Evolutionary conservation across 2,113 vertebrate genomes (phyloP).

Genomic region (Zapornia atra): DNA sequence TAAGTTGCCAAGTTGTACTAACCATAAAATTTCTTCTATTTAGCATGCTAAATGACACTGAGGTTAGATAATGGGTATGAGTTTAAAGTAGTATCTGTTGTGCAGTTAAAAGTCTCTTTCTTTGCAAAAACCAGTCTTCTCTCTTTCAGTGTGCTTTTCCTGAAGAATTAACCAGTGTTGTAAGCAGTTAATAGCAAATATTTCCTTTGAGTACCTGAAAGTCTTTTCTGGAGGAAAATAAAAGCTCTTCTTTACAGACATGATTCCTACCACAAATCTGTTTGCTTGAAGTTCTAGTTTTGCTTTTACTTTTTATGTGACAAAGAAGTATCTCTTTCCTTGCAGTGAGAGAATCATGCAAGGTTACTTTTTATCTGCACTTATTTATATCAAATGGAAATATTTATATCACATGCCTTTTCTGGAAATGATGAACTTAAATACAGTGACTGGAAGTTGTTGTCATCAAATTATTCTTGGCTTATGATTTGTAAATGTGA

Average conservation of each 20-base stretch:
- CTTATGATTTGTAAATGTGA: background rate
- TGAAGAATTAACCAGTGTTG: background rate
- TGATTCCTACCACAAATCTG: background rate
- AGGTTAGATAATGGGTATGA: background rate
- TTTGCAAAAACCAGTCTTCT: background rate
- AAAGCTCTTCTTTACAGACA: background rate
- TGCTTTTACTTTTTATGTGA: background rate
- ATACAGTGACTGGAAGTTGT: background rate
- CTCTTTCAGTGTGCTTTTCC: background rate
- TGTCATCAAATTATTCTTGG: background rate
- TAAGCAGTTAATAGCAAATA: background rate
- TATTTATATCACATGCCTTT: background rate
- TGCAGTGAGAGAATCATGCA: background rate
- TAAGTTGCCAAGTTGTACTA: background rate
- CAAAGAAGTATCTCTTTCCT: background rate
- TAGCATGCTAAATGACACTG: background rate
- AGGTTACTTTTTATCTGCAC: background rate
- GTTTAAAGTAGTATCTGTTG: background rate
- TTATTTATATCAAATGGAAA: background rate
- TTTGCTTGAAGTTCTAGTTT: background rate
- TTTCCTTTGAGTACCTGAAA: background rate
- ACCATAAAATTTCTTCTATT: background rate
- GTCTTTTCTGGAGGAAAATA: background rate
- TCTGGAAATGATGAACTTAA: background rate
- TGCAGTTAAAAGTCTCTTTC: background rate